Evolutionary conservation across 2,797 vertebrate genomes (phyloP), one percentile per base, ranked within the genome.

Genomic region (Acanthurus lineatus): DNA sequence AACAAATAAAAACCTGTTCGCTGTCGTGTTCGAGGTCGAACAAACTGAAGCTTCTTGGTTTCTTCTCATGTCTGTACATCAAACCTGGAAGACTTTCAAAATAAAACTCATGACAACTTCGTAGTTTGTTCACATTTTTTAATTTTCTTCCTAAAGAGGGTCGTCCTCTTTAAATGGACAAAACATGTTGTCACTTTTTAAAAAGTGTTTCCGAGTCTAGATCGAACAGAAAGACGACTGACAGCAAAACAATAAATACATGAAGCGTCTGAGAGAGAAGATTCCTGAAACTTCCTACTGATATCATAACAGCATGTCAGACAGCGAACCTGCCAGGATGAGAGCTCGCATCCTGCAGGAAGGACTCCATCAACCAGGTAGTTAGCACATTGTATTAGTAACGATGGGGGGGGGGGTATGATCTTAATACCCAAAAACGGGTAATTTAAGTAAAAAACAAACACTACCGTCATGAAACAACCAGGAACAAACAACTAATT

Each of bases 191-290:
- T 63, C 70, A 77, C 74, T 78, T 83, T 69, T 76, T 67, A 59
- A 73, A 86, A 89, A 79, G 70, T 45, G 72, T 88, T 85, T 83
- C 40, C 11, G 10, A 51, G 51, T 82, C 38, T 17, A 66, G 25
- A 78, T 61, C 2, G 7, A 79, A 76, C 40, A 61, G 11, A 79
- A 57, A 54, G 35, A 84, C 25, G 57, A 82, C 57, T 48, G 54
- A 79, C 52, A 79, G 70, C 49, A 74, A 75, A 82, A 79, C 62
- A 88, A 90, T 88, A 91, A 90, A 89, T 85, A 88, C 32, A 25
- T 25, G 79, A 73, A 60, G 70, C 25, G 2, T 54, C 14, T 0
- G 32, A 63, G 48, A 11, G n/a, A 67, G 45, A 12, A 8, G 56
- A 28, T 47, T 59, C 28, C n/a, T 61, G 63, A 20, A 32, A 14